These are phyloP conservation scores for Atethmia centrago DNA, from an alignment of 2,888 invertebrate genomes.

Conservation along the genomic window DNA sequence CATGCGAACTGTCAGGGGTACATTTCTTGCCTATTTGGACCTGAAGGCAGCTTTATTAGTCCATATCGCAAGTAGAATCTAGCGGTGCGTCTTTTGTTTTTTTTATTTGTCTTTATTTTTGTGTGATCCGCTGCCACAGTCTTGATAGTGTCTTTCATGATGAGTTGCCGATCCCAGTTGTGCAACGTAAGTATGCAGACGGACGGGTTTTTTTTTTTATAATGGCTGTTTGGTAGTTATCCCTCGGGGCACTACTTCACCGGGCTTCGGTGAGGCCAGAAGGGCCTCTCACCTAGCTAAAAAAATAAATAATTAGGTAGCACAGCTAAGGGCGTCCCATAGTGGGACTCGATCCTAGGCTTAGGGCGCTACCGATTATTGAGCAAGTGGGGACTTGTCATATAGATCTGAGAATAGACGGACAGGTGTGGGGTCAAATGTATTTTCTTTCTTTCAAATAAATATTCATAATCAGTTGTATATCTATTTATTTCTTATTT, in stretches of 20 bases:
- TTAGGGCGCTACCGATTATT: too few species aligned
- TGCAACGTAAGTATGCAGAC: neutral
- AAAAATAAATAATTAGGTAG: too few species aligned
- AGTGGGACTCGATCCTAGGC: too few species aligned
- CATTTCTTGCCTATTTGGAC: neutral
- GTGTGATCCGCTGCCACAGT: neutral
- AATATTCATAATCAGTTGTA: neutral
- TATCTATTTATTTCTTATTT: conserved; percentile 29
- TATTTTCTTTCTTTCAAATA: neutral
- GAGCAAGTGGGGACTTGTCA: too few species aligned
- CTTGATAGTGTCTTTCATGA: neutral
- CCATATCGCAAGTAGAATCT: neutral
- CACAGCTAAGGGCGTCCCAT: too few species aligned
- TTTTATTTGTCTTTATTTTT: neutral
- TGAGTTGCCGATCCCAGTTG: neutral
- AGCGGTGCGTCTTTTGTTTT: neutral
- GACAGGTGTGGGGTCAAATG: conserved; percentile 7
- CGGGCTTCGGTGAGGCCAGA: too few species aligned
- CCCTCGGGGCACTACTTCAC: too few species aligned
- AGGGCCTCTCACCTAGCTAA: too few species aligned
- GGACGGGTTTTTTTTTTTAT: too few species aligned
- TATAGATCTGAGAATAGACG: too few species aligned
- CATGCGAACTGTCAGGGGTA: neutral
- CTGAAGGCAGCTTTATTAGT: neutral
- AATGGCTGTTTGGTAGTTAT: too few species aligned